Conservation (phyloP, 1,140 invertebrate genomes). For the Orchesella cincta region DNA sequence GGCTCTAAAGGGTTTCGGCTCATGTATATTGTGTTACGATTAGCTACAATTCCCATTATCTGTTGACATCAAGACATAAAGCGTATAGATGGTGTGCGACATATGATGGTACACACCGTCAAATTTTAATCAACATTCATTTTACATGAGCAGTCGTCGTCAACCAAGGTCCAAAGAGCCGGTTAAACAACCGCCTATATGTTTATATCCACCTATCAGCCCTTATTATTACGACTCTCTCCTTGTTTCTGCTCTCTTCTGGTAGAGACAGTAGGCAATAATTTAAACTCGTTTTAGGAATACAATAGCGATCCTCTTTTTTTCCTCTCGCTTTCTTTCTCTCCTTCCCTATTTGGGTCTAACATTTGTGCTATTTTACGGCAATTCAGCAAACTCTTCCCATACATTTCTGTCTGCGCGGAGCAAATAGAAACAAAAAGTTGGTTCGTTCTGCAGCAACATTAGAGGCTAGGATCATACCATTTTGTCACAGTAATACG, state of each 20-base stretch:
- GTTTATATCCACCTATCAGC: background rate
- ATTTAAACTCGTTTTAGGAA: constrained; percentile 7
- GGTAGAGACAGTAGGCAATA: background rate
- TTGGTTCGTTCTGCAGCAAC: background rate
- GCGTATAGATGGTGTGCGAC: too few relatives aligned
- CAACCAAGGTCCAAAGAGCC: too few relatives aligned
- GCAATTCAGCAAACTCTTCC: background rate
- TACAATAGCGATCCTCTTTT: background rate
- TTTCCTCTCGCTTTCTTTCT: background rate
- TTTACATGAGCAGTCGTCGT: background rate
- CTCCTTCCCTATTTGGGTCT: background rate
- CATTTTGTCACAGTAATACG: background rate
- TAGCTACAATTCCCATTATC: too few relatives aligned
- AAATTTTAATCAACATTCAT: constrained; percentile 17
- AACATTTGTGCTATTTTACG: background rate
- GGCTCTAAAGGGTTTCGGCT: too few relatives aligned
- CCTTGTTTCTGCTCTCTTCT: background rate
- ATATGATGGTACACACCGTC: background rate
- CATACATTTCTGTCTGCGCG: background rate
- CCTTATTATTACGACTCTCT: background rate
- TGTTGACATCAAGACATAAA: too few relatives aligned
- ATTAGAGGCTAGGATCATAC: background rate
- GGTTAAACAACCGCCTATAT: too few relatives aligned
- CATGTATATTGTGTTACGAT: too few relatives aligned
- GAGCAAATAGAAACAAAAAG: background rate